Conservation (phyloP, 2,797 vertebrate genomes). For the Falco berigora region DNA sequence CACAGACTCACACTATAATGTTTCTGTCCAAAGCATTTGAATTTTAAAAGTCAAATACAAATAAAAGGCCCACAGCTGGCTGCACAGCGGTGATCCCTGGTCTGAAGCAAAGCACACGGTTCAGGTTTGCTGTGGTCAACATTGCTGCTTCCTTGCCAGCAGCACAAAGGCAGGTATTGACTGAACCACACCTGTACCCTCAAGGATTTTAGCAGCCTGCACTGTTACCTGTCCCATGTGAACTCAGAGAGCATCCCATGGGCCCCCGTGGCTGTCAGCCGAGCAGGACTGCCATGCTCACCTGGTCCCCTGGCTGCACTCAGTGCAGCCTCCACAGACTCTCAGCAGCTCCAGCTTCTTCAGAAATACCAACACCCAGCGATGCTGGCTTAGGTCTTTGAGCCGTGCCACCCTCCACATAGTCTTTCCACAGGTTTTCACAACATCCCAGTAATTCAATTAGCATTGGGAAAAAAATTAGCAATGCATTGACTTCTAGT, state of each 20-base stretch:
- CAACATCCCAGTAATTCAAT: background rate
- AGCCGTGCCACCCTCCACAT: background rate
- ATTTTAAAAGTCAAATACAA: background rate
- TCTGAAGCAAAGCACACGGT: background rate
- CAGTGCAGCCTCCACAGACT: background rate
- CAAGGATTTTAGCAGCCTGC: background rate
- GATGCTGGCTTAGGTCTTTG: background rate
- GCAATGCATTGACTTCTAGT: background rate
- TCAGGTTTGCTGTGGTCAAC: background rate
- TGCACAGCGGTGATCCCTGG: background rate
- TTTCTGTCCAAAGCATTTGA: slow-evolving; percentile 3
- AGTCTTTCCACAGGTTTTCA: background rate
- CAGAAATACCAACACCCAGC: background rate
- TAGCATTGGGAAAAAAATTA: background rate
- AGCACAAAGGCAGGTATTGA: fast-evolving
- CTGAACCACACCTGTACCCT: fast-evolving
- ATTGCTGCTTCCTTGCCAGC: background rate
- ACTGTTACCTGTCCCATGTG: background rate
- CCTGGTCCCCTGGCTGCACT: fast-evolving
- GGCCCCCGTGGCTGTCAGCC: fast-evolving
- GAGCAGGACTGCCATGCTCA: fast-evolving
- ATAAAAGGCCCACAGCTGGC: background rate
- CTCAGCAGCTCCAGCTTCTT: background rate
- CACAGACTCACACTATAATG: background rate
- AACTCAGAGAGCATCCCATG: background rate